Evolutionary conservation across 2,113 vertebrate species (phyloP).

Genomic region (Phocoena phocoena): DNA sequence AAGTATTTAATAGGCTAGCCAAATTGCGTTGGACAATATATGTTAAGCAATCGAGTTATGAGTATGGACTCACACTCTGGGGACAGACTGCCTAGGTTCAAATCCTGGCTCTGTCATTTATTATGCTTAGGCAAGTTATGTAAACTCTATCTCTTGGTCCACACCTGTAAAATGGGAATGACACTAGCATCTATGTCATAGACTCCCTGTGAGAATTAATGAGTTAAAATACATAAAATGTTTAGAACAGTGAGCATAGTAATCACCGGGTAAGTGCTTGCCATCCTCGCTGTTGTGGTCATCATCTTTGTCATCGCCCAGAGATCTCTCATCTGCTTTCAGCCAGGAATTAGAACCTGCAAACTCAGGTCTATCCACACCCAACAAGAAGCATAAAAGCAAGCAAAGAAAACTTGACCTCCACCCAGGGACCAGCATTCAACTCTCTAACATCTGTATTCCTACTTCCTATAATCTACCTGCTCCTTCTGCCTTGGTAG

Average conservation of each 20-base stretch:
- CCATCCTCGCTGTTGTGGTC: background rate
- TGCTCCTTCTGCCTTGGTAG: background rate
- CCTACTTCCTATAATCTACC: background rate
- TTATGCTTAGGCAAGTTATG: background rate
- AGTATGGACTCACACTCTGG: background rate
- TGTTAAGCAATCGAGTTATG: constrained; percentile 20
- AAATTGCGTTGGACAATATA: background rate
- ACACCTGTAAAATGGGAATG: background rate
- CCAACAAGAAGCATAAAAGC: background rate
- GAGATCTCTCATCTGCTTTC: background rate
- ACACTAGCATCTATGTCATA: background rate
- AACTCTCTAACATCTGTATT: background rate
- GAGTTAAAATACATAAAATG: background rate
- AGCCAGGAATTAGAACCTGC: background rate
- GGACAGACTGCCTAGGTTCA: background rate
- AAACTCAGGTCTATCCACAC: background rate
- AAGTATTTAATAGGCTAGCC: constrained; percentile 2
- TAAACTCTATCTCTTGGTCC: background rate
- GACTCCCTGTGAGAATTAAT: background rate
- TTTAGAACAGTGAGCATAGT: background rate
- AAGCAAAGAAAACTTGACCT: background rate
- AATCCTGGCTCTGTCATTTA: background rate
- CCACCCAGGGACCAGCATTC: background rate
- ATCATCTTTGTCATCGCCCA: background rate
- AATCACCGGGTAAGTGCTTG: background rate